A percentile compares a stretch with the other conserved stretches of the same genome.
These are phyloP conservation scores for Chondrilla cf. caribensis DNA, from an alignment of 37 sponge, comb jelly and placozoan species.

Conservation along the genomic window DNA sequence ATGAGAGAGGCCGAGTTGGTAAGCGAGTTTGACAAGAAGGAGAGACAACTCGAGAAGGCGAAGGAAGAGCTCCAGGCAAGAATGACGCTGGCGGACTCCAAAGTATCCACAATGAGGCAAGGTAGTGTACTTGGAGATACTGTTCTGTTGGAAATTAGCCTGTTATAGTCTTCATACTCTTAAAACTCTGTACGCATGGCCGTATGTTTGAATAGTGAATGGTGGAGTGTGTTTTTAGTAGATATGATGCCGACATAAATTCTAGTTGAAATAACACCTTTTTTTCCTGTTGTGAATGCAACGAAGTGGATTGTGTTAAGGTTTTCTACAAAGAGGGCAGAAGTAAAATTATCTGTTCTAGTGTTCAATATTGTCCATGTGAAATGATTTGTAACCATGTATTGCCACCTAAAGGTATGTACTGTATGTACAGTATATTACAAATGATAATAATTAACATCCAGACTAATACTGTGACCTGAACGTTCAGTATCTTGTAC, in stretches of 20 bases:
- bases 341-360: too few relatives aligned
- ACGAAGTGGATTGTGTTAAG: too few relatives aligned
- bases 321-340: too few relatives aligned
- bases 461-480: too few relatives aligned
- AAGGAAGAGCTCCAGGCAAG: not conserved
- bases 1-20: slow-evolving; percentile 42
- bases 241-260: too few relatives aligned
- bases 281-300: too few relatives aligned
- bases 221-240: not conserved
- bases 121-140: slow-evolving; percentile 11
- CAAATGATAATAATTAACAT: too few relatives aligned
- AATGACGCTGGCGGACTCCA: slow-evolving; percentile 42
- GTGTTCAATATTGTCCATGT: too few relatives aligned
- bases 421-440: not conserved
- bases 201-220: not conserved
- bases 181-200: not conserved
- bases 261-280: too few relatives aligned
- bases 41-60: slow-evolving; percentile 15
- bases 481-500: too few relatives aligned
- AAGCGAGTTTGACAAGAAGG: slow-evolving; percentile 8
- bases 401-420: too few relatives aligned
- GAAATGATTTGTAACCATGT: too few relatives aligned
- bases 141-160: not conserved
- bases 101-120: slow-evolving; percentile 46
- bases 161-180: not conserved